These are phyloP conservation scores for Hipposideros larvatus DNA, from an alignment of 2,797 vertebrate species.

Conservation along the genomic window DNA sequence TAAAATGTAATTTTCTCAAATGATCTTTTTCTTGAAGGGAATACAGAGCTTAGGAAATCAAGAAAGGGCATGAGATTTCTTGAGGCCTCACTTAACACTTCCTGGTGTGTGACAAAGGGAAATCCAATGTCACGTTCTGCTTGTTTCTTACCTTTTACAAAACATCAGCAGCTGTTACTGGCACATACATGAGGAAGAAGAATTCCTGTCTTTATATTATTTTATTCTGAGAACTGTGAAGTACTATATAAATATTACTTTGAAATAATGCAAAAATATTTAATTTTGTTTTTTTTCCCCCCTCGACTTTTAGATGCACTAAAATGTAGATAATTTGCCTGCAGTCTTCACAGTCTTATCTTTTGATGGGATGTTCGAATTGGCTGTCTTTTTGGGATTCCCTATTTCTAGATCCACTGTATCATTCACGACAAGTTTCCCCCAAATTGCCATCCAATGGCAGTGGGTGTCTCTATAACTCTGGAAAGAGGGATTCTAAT, in stretches of 20 bases:
- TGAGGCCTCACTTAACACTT: neutral
- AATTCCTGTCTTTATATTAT: neutral
- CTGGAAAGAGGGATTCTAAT: neutral
- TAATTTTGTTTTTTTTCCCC: neutral
- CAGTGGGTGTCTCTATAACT: neutral
- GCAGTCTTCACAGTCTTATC: neutral
- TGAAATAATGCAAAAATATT: neutral
- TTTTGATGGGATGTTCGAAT: neutral
- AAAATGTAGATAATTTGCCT: neutral
- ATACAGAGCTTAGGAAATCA: neutral
- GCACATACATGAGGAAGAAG: neutral
- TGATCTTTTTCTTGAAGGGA: neutral
- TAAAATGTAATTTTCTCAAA: neutral
- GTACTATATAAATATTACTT: conserved; percentile 18
- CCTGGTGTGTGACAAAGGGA: neutral
- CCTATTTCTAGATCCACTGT: neutral
- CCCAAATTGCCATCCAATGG: neutral
- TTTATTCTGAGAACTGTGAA: neutral
- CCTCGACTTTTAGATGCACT: neutral
- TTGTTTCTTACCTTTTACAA: neutral
- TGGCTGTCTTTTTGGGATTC: neutral
- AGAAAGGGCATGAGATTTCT: neutral
- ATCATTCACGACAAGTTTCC: neutral
- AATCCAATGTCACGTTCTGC: neutral
- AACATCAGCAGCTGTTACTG: neutral